Base-by-base conservation (phyloP, 2,888 invertebrate species). In the Phytoseiulus persimilis region DNA sequence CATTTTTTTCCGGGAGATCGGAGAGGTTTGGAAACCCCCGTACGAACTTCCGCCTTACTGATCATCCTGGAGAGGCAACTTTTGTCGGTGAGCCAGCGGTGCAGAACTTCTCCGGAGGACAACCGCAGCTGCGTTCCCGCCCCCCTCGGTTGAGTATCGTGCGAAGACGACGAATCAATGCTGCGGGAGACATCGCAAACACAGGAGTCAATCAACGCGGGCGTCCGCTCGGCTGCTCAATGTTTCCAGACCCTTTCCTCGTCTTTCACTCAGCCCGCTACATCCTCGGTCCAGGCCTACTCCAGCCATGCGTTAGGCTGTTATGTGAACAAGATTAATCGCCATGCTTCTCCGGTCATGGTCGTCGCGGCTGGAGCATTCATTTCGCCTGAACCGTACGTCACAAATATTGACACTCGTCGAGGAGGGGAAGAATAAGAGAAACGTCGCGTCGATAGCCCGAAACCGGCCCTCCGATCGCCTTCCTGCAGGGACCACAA, bases 341-440 rank as follows among this genome's bases (percentile, higher is more conserved):
- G 65, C 65, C 18, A 65, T 65, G 65, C 65, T 65, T 14, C 11
- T 65, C 65, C 65, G 65, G 65, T 23, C 18, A 18, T 23, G 28
- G 11, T 65, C 65, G 65, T 18, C 65, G 65, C 18, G 23, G 28
- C 65, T 18, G 18, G 65, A 18, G 65, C 65, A 28, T 65, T 65
- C 65, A 65, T 65, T 65, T 65, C 18, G 65, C 65, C 65, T 28
- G 9, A 14, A 65, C 65, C 65, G 65, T 65, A 65, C 65, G 65
- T 65, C 65, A 65, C 65, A 65, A 65, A 65, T 65, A 65, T 65
- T 65, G 65, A 65, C 65, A 65, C 65, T 65, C 65, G 65, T 65
- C 65, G 65, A 65, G 65, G 28, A 65, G 65, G 2, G 65, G 9
- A 39, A 39, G 39, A 39, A 18, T 65, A 28, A 65, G 65, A 65